Conservation (phyloP, 2,797 vertebrate genomes). For the Saxicola maurus region DNA sequence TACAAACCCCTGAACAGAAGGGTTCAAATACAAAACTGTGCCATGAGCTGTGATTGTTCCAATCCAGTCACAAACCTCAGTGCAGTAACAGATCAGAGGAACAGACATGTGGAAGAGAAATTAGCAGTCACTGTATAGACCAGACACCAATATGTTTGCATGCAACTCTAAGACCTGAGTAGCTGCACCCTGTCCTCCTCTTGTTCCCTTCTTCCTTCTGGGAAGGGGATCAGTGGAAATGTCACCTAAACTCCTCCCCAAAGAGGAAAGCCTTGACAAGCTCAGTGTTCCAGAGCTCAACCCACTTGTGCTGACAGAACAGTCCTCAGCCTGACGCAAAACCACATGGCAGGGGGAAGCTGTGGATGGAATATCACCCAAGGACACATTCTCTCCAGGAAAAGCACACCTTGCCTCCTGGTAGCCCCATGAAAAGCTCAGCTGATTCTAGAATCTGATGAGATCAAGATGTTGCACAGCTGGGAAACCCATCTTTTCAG, state of each 20-base stretch:
- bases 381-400: neutral
- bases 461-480: neutral
- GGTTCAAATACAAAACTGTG: conserved; percentile 53
- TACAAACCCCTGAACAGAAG: conserved; percentile 67
- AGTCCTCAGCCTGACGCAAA: neutral
- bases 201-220: neutral
- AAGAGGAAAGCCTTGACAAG: neutral
- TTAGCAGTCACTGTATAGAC: neutral
- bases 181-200: neutral
- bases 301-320: neutral
- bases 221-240: neutral
- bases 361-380: neutral
- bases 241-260: neutral
- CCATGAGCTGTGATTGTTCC: neutral
- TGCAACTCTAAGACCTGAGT: neutral
- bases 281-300: neutral
- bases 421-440: neutral
- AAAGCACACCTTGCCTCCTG: neutral
- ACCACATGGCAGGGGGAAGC: neutral
- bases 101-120: neutral
- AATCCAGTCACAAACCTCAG: neutral
- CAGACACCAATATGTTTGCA: neutral
- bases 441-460: neutral
- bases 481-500: neutral
- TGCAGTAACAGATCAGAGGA: neutral